Percentiles rank a stretch among this genome's conserved stretches.
Conservation (phyloP, 2,888 invertebrate genomes). For the Hanleya hanleyi region DNA sequence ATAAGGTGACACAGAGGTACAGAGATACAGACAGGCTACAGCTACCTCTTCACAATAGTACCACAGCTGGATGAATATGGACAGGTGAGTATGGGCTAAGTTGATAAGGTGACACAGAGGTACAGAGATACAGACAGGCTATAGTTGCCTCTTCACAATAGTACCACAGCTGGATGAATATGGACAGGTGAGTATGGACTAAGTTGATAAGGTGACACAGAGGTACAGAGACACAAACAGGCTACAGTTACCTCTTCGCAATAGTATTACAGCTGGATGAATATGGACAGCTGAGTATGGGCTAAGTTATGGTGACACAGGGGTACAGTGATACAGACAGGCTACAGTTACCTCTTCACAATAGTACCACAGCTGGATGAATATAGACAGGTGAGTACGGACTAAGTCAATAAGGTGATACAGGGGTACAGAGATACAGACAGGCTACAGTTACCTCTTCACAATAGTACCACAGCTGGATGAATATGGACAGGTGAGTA, state of each 20-base stretch:
- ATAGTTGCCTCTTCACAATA: slow-evolving; percentile 54
- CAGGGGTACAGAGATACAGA: slow-evolving; percentile 47
- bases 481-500: slow-evolving; percentile 21
- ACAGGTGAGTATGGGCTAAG: no score
- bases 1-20: no score
- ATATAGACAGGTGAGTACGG: slow-evolving; percentile 21
- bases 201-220: no score
- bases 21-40: slow-evolving; percentile 52
- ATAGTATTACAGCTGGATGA: slow-evolving; percentile 41
- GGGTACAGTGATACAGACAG: slow-evolving; percentile 49
- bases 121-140: slow-evolving; percentile 52
- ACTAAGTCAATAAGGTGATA: no score
- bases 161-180: slow-evolving; percentile 37
- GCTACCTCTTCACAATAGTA: slow-evolving; percentile 54
- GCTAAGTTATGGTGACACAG: no score
- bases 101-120: no score
- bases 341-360: slow-evolving; percentile 56
- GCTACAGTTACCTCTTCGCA: slow-evolving; percentile 56
- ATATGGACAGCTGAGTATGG: slow-evolving; percentile 21
- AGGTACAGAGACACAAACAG: slow-evolving; percentile 50
- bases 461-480: slow-evolving; percentile 47
- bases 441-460: slow-evolving; percentile 55
- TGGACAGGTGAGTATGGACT: slow-evolving; percentile 25
- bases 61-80: slow-evolving; percentile 37
- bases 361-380: slow-evolving; percentile 41